These are phyloP conservation scores for Clupea harengus DNA, from an alignment of 2,113 vertebrate species.

Conservation along the genomic window DNA sequence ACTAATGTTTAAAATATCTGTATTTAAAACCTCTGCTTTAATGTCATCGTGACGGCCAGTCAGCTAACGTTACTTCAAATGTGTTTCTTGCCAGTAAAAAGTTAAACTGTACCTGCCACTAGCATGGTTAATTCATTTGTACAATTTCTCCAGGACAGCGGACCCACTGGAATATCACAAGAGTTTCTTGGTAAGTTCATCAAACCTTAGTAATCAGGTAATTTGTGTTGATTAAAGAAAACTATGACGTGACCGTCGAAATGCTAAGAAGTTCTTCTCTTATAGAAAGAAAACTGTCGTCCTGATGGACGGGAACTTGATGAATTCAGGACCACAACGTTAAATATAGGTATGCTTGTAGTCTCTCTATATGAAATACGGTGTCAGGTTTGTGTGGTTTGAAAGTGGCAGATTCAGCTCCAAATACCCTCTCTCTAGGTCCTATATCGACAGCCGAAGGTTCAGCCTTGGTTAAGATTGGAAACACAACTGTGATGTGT, in stretches of 20 bases:
- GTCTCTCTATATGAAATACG: not conserved
- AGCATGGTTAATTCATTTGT: not conserved
- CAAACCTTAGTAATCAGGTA: not conserved
- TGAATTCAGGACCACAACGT: constrained; percentile 92
- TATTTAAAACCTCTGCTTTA: not conserved
- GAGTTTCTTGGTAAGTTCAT: constrained; percentile 87
- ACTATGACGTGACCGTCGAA: not conserved
- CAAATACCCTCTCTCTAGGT: constrained; percentile 63
- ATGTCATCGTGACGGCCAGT: not conserved
- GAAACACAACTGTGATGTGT: constrained; percentile 93
- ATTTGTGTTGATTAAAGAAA: not conserved
- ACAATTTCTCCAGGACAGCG: constrained; percentile 75
- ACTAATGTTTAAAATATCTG: not conserved
- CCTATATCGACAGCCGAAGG: constrained; percentile 95
- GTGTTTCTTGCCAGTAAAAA: too few species aligned
- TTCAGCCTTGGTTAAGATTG: constrained; percentile 91
- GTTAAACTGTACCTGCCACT: too few species aligned
- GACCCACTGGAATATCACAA: constrained; percentile 94
- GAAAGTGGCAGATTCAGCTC: not conserved
- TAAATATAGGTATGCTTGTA: constrained; percentile 84
- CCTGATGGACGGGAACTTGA: constrained; percentile 90
- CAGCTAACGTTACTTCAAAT: not conserved
- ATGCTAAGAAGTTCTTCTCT: constrained; percentile 14
- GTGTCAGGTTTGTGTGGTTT: not conserved
- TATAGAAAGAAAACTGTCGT: constrained; percentile 94